Evolutionary conservation across 2,113 vertebrate species (phyloP).

Genomic region (Telmatochromis bifrenatus): DNA sequence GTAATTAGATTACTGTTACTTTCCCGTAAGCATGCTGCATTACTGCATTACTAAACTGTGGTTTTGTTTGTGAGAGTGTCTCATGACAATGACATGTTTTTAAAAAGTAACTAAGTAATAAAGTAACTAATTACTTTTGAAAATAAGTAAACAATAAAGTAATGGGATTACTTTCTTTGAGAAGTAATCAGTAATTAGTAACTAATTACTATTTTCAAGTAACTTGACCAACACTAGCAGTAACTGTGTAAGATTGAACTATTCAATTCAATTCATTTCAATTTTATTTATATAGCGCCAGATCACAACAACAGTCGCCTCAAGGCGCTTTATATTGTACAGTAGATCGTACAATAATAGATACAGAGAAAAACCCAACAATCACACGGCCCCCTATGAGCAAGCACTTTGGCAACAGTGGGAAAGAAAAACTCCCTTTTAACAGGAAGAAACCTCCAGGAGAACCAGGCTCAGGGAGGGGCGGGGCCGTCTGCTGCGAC

Average conservation of each 20-base stretch:
- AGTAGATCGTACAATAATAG: background rate
- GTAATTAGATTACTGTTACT: background rate
- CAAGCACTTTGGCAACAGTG: background rate
- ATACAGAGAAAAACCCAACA: background rate
- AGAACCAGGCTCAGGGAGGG: background rate
- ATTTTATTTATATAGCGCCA: background rate
- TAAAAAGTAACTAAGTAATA: background rate
- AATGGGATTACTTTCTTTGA: background rate
- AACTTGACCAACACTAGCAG: background rate
- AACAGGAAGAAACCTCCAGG: background rate
- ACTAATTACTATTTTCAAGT: background rate
- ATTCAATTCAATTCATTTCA: background rate
- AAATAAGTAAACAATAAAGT: background rate
- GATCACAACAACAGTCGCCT: background rate
- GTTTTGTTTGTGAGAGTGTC: background rate
- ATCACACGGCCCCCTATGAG: rapidly evolving
- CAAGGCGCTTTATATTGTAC: background rate
- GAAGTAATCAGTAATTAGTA: background rate
- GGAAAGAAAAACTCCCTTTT: background rate
- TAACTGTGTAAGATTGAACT: background rate
- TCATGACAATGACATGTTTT: background rate
- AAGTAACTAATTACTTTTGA: background rate
- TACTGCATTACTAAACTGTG: background rate
- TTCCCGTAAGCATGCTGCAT: background rate
- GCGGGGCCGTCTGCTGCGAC: background rate